These are phyloP conservation scores for Mermis nigrescens DNA, from an alignment of 2,888 invertebrate species.

Conservation along the genomic window DNA sequence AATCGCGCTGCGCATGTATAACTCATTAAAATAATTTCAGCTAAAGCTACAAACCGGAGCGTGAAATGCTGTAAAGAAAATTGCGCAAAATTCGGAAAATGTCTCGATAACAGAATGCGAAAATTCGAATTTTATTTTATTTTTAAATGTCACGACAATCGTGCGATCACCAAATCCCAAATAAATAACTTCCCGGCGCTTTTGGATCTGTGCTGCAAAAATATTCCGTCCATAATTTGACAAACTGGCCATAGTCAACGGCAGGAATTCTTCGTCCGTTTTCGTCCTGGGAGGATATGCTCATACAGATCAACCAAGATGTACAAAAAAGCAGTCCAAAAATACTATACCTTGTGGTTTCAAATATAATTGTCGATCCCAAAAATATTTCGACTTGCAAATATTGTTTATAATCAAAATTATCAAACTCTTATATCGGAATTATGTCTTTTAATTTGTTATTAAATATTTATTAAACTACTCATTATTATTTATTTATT, in stretches of 20 bases:
- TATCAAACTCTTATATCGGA: no score
- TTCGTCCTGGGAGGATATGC: not conserved
- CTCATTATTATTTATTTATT: no score
- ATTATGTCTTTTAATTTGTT: no score
- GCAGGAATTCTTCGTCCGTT: constrained; percentile 1
- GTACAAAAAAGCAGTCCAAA: no score
- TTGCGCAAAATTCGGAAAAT: no score
- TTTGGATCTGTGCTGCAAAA: constrained; percentile 7
- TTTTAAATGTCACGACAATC: not conserved
- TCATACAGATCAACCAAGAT: no score
- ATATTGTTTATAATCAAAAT: not conserved
- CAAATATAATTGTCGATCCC: not conserved
- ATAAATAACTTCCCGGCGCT: constrained; percentile 11
- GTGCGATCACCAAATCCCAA: constrained; percentile 11
- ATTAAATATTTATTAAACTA: no score
- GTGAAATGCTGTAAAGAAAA: no score
- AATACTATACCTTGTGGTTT: no score
- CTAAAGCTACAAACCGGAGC: no score
- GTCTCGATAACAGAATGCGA: not conserved
- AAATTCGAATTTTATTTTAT: not conserved
- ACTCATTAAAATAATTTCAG: no score
- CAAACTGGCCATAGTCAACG: constrained; percentile 14
- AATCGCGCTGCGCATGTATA: no score
- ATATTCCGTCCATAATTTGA: constrained; percentile 14
- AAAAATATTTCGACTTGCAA: not conserved